These are phyloP conservation scores for Nezara viridula DNA, from an alignment of 2,888 invertebrate species.

Conservation along the genomic window DNA sequence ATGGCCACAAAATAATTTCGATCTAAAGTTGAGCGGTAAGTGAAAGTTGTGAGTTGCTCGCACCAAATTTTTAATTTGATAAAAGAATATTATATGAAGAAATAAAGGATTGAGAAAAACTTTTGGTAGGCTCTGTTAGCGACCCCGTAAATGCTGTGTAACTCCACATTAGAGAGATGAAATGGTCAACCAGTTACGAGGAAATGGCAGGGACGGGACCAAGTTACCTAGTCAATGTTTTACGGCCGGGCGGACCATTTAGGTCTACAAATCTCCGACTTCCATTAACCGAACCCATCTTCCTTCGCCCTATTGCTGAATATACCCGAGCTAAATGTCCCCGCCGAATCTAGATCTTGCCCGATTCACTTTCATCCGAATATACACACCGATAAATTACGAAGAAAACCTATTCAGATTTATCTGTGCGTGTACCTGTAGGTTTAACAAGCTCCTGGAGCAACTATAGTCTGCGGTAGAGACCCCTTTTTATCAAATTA, in stretches of 20 bases:
- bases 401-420: neutral
- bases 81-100: too few species aligned
- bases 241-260: neutral
- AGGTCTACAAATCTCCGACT: neutral
- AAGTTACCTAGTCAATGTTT: slow-evolving; percentile 15
- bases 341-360: neutral
- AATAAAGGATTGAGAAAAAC: neutral
- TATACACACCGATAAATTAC: neutral
- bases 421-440: neutral
- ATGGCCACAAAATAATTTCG: too few species aligned
- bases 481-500: too few species aligned
- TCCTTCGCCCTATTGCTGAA: neutral
- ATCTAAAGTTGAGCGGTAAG: too few species aligned
- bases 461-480: too few species aligned
- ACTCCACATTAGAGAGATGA: neutral
- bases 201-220: neutral
- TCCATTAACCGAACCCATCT: slow-evolving; percentile 16
- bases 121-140: neutral
- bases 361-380: neutral
- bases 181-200: neutral
- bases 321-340: slow-evolving; percentile 6
- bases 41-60: too few species aligned
- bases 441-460: neutral
- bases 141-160: neutral
- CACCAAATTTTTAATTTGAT: too few species aligned